Percentiles rank a stretch among this genome's conserved stretches.
Evolutionary conservation across 2,797 vertebrate species (phyloP).

Genomic region (Podargus strigoides): DNA sequence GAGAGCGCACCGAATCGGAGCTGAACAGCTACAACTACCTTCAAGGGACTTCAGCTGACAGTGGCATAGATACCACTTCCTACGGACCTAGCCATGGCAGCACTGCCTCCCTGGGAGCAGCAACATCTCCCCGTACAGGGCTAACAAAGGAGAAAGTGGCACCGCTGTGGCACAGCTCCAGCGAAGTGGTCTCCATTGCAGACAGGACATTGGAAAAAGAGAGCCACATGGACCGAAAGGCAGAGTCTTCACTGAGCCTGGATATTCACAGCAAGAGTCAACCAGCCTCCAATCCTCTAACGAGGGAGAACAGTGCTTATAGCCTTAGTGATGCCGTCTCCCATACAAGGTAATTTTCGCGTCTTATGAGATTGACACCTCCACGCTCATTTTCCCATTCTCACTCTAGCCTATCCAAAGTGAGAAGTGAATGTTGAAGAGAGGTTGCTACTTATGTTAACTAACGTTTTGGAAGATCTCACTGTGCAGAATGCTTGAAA

Average conservation of each 20-base stretch:
- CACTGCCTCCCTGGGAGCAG: constrained; percentile 81
- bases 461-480: neutral
- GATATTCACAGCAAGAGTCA: constrained; percentile 83
- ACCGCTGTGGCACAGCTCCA: constrained; percentile 88
- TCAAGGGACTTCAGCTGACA: constrained; percentile 87
- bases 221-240: constrained; percentile 76
- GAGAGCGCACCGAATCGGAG: constrained; percentile 83
- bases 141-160: constrained; percentile 82
- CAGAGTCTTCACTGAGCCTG: constrained; percentile 76
- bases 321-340: constrained; percentile 83
- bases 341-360: constrained; percentile 83
- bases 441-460: neutral
- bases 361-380: neutral
- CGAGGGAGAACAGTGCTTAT: constrained; percentile 82
- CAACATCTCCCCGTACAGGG: constrained; percentile 72
- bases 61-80: constrained; percentile 88
- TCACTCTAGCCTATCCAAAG: neutral
- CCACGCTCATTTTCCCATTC: neutral
- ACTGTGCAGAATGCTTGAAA: neutral
- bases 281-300: constrained; percentile 76
- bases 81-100: constrained; percentile 87
- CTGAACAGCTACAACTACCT: constrained; percentile 90
- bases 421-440: neutral
- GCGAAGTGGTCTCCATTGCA: constrained; percentile 74
- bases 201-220: constrained; percentile 78